Base-by-base conservation (phyloP, 64 coral and sea anemone species). In the Montipora foliosa region DNA sequence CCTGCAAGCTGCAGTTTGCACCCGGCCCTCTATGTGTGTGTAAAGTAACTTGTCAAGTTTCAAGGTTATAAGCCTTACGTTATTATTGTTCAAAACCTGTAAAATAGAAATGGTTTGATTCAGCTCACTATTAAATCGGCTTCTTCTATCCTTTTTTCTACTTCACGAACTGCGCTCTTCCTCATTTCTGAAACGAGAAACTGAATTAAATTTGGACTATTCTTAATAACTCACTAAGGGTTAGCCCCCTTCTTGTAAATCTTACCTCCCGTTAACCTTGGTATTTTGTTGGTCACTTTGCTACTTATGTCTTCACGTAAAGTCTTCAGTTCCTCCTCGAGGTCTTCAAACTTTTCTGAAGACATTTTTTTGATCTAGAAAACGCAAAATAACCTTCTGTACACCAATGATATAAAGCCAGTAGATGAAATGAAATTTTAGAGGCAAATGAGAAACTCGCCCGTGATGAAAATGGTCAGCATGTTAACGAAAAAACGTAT, bases 271-370 rank as follows among this genome's bases (percentile, higher is more conserved):
- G 88, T 77, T 62, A 95, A 74, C 62, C 83, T 95, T 21, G 96
- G 93, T 88, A 98, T 98, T 53, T 93, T 94, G 69, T 91, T 69
- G 22, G 58, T 82, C 24, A 98, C 87, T 78, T 91, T 91, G 37
- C 19, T 47, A 71, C 24, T 89, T 69, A 98, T 86, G 83, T 98
- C 96, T 84, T 98, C 96, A 72, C 88, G 88, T 15, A 98, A 89
- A 20, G 82, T 16, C 57, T 88, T 98, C 2, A 98, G 51, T 91
- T 98, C 96, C 20, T 98, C 96, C 78, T 98, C 93, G 17, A 98
- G 89, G 74, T 98, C 96, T 95, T 98, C 96, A 87, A 95, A 98
- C 74, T 98, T 98, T 66, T 98, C 96, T 5, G 96, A 98, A 72
- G 96, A 98, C 93, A 95, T 98, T 62, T 59, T 92, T 19, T 5